A percentile compares a stretch with the other conserved stretches of the same genome.
Conservation (phyloP, 2,797 vertebrate species). For the Bovichtus variegatus region DNA sequence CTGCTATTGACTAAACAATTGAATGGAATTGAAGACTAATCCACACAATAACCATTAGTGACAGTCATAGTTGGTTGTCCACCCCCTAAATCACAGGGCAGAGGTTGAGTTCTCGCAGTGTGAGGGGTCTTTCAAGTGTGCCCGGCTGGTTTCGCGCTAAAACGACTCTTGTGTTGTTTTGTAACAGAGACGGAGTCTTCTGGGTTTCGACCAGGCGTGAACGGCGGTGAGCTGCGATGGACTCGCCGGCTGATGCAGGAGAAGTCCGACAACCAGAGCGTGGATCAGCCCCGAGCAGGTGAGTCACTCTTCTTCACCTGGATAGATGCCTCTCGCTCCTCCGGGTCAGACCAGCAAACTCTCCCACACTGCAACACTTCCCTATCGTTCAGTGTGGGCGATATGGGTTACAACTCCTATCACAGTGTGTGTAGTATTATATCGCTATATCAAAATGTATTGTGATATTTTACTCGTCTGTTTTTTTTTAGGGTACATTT, state of each 20-base stretch:
- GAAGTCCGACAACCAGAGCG: constrained; percentile 80
- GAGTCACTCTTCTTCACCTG: constrained; percentile 49
- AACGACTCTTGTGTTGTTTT: constrained; percentile 35
- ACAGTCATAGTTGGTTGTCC: too few relatives aligned
- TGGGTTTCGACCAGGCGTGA: constrained; percentile 57
- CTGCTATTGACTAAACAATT: background rate
- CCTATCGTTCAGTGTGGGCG: background rate
- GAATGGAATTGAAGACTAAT: background rate
- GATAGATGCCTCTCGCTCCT: constrained; percentile 15
- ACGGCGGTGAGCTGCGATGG: constrained; percentile 57
- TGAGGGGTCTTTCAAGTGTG: background rate
- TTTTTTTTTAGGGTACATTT: too few relatives aligned
- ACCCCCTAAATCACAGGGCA: background rate
- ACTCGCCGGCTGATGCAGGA: constrained; percentile 84
- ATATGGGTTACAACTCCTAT: background rate
- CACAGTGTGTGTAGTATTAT: background rate
- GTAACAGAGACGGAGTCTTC: constrained; percentile 72
- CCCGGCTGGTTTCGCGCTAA: constrained; percentile 9
- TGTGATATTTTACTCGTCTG: background rate
- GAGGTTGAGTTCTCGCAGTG: background rate
- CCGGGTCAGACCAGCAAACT: constrained; percentile 3
- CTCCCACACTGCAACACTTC: background rate
- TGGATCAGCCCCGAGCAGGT: constrained; percentile 83
- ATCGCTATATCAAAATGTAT: background rate
- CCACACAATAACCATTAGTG: background rate